A percentile compares a stretch with the other conserved stretches of the same genome.
Conservation (phyloP, 2,888 invertebrate genomes). For the Metalampra italica region DNA sequence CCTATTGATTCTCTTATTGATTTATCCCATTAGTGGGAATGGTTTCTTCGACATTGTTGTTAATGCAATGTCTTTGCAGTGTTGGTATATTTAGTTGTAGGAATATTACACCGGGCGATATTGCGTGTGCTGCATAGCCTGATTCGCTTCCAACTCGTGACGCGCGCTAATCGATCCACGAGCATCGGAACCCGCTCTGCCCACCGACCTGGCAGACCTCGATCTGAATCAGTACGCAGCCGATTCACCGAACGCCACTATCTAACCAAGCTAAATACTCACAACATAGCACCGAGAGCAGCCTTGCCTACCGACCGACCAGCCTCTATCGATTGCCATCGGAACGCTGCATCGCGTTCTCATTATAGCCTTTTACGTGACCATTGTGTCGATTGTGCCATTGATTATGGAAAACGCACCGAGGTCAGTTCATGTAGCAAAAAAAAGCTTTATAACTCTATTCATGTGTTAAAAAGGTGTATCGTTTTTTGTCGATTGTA, state of each 20-base stretch:
- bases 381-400: constrained; percentile 59
- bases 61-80: constrained; percentile 13
- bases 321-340: constrained; percentile 44
- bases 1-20: constrained; percentile 39
- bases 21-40: constrained; percentile 18
- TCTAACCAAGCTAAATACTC: constrained; percentile 47
- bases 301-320: constrained; percentile 17
- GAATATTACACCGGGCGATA: constrained; percentile 11
- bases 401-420: constrained; percentile 54
- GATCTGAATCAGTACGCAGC: constrained; percentile 66
- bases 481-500: constrained; percentile 34
- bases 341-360: constrained; percentile 46
- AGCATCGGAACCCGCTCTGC: constrained; percentile 45
- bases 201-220: constrained; percentile 59
- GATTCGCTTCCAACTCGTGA: constrained; percentile 45
- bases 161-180: constrained; percentile 49
- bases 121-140: constrained; percentile 36
- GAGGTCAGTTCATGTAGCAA: constrained; percentile 48
- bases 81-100: not conserved
- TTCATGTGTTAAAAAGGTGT: constrained; percentile 47
- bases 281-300: constrained; percentile 26
- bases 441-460: constrained; percentile 41
- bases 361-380: constrained; percentile 59
- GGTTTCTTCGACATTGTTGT: constrained; percentile 10
- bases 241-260: constrained; percentile 49